Percentiles rank a stretch among this genome's conserved stretches.
Conservation (phyloP, 2,113 vertebrate genomes). For the Tupaia chinensis region DNA sequence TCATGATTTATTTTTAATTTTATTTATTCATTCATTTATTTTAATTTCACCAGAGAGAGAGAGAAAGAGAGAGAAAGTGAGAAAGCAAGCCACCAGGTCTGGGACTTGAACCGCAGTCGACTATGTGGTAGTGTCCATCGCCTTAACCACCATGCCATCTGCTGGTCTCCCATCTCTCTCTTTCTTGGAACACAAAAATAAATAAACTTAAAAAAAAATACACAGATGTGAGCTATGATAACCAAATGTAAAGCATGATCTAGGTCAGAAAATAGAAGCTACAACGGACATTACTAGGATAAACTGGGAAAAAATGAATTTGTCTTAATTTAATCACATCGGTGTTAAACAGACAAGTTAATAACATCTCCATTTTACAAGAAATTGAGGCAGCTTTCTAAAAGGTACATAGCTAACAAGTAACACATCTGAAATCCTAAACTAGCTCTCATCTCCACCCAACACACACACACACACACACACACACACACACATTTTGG, state of each 20-base stretch:
- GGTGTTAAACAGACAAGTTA: background rate
- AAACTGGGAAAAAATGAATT: constrained; percentile 31
- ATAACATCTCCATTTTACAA: background rate
- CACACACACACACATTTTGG: background rate
- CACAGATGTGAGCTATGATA: background rate
- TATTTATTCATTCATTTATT: too few relatives aligned
- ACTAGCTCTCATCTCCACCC: background rate
- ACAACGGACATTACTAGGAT: background rate
- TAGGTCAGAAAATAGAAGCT: background rate
- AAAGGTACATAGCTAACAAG: background rate
- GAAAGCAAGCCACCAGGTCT: too few relatives aligned
- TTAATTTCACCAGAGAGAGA: too few relatives aligned
- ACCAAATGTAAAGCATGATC: constrained; percentile 28
- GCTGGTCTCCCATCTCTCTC: too few relatives aligned
- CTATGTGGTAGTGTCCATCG: too few relatives aligned
- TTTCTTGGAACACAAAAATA: too few relatives aligned
- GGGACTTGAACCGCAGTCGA: too few relatives aligned
- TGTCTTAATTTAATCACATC: background rate
- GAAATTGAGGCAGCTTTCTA: background rate
- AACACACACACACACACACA: background rate
- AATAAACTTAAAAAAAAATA: too few relatives aligned
- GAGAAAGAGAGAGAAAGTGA: too few relatives aligned
- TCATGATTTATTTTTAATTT: too few relatives aligned
- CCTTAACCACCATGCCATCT: too few relatives aligned
- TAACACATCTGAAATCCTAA: background rate